phyloP scores from a whole-genome alignment of 1,140 invertebrate genomes.

The Stenopsyche tienmushanensis region DNA sequence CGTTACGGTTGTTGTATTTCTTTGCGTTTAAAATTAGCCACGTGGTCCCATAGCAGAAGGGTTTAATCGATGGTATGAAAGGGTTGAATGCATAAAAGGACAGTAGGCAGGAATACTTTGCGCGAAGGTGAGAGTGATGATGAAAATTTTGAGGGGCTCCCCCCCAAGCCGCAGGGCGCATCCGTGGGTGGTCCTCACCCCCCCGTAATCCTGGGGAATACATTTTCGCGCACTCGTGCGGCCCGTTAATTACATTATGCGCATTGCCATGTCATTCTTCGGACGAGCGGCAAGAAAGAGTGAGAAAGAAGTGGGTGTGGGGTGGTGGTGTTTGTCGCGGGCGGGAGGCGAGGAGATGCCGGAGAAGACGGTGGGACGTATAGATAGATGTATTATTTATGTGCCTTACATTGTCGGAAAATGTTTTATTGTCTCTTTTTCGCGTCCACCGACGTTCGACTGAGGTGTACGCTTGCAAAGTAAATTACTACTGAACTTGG shows the following conservation, averaged over 20 bases:
- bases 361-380: conserved; percentile 12
- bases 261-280: conserved; percentile 43
- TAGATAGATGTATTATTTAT: conserved; percentile 42
- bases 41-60: no score
- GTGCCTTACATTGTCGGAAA: conserved; percentile 41
- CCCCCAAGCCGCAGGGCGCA: neutral
- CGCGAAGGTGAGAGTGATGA: neutral
- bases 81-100: no score
- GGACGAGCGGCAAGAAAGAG: conserved; percentile 41
- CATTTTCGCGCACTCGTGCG: conserved; percentile 42
- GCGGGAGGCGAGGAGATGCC: neutral
- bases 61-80: no score
- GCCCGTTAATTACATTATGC: conserved; percentile 43
- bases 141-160: conserved; percentile 2
- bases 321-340: conserved; percentile 4
- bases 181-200: conserved; percentile 6
- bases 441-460: conserved; percentile 9
- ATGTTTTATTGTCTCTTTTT: conserved; percentile 42
- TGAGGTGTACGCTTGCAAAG: conserved; percentile 4
- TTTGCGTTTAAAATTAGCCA: no score
- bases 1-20: no score
- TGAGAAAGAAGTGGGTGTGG: conserved; percentile 31
- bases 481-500: conserved; percentile 2
- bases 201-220: conserved; percentile 40
- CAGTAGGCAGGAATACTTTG: no score